phyloP scores from a whole-genome alignment of 30 jellyfish, hydroid and myxozoan genomes.

The Phacellophora camtschatica region DNA sequence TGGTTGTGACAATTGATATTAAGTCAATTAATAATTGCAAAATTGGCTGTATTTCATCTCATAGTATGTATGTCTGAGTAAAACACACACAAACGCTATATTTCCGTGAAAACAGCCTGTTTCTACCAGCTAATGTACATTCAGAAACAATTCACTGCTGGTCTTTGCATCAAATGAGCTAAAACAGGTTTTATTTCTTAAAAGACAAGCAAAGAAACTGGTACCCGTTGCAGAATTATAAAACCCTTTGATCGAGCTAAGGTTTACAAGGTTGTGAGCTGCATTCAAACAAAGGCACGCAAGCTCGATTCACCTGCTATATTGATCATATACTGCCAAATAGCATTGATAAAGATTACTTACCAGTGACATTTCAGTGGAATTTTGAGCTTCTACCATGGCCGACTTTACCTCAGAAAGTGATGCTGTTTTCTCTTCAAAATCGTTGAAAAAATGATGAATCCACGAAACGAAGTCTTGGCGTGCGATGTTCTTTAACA shows the following conservation, averaged over 20 bases:
- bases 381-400: slow-evolving; percentile 4
- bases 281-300: slow-evolving; percentile 50
- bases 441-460: too few species aligned
- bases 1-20: too few species aligned
- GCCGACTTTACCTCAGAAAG: not conserved
- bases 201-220: slow-evolving; percentile 69
- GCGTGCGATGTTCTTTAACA: too few species aligned
- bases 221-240: slow-evolving; percentile 63
- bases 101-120: too few species aligned
- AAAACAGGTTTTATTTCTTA: slow-evolving; percentile 18
- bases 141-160: not conserved
- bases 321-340: slow-evolving; percentile 52
- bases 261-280: slow-evolving; percentile 4
- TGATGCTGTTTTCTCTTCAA: not conserved
- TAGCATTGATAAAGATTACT: not conserved
- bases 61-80: too few species aligned
- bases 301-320: slow-evolving; percentile 54
- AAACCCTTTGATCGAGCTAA: slow-evolving; percentile 69
- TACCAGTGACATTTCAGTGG: slow-evolving; percentile 11
- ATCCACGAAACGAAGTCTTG: too few species aligned
- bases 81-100: too few species aligned
- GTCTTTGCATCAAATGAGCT: slow-evolving; percentile 49
- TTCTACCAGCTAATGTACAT: too few species aligned
- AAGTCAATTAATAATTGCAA: too few species aligned
- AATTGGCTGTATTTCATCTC: too few species aligned